These are phyloP conservation scores for Agrotis puta DNA, from an alignment of 2,888 invertebrate species.

Conservation along the genomic window DNA sequence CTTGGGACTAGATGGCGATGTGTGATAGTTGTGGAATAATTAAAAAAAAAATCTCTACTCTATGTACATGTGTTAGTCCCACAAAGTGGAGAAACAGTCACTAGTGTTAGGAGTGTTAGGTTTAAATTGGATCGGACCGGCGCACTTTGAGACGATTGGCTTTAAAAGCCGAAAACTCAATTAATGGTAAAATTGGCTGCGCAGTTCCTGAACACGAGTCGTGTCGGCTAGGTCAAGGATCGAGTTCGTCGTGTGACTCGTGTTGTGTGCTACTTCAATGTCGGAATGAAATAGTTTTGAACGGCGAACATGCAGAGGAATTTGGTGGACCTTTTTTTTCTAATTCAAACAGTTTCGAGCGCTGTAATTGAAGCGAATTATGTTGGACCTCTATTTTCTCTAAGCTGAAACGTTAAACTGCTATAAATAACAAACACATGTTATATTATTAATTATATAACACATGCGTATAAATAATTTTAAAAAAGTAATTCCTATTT, in stretches of 20 bases:
- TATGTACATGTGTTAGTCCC: not conserved
- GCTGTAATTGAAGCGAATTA: not conserved
- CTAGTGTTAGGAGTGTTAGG: slow-evolving; percentile 39
- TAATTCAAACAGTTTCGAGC: not conserved
- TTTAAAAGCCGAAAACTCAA: slow-evolving; percentile 76
- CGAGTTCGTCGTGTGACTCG: slow-evolving; percentile 37
- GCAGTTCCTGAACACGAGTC: slow-evolving; percentile 51
- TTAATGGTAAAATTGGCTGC: slow-evolving; percentile 71
- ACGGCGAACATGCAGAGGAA: slow-evolving; percentile 7
- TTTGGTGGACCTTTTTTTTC: slow-evolving; percentile 23
- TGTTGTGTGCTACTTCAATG: slow-evolving; percentile 24
- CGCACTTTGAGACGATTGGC: slow-evolving; percentile 56
- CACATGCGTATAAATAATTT: too few species aligned
- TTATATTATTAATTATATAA: too few species aligned
- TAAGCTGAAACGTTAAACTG: not conserved
- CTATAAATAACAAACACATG: too few species aligned
- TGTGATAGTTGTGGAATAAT: too few species aligned
- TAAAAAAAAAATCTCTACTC: too few species aligned
- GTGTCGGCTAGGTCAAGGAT: slow-evolving; percentile 66
- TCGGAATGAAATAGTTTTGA: slow-evolving; percentile 26
- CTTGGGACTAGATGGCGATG: too few species aligned
- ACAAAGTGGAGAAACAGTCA: slow-evolving; percentile 43
- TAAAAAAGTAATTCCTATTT: too few species aligned
- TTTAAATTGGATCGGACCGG: slow-evolving; percentile 63
- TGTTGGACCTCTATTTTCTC: not conserved